Evolutionary conservation across 1,140 invertebrate genomes (phyloP).

Genomic region (Papilio helenus): DNA sequence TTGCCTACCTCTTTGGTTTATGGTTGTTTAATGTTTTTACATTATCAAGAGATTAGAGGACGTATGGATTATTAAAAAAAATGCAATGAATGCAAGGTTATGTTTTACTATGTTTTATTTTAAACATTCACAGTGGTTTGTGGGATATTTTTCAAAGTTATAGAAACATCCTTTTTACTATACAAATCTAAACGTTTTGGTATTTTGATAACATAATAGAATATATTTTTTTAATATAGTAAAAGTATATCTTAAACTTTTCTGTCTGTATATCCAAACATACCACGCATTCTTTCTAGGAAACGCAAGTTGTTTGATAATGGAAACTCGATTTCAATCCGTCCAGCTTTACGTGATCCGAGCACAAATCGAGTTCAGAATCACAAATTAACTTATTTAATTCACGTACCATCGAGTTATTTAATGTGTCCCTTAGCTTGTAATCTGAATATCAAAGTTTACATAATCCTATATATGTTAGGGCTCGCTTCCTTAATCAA

Average conservation of each 20-base stretch:
- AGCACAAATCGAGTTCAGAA: constrained; percentile 34
- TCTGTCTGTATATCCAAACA: not conserved
- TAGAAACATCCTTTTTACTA: not conserved
- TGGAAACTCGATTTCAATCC: constrained; percentile 37
- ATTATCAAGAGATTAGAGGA: not conserved
- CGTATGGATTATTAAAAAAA: not conserved
- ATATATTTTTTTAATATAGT: too few species aligned
- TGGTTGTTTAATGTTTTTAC: too few species aligned
- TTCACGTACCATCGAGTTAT: constrained; percentile 24
- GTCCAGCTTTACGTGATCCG: constrained; percentile 37
- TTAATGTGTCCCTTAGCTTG: constrained; percentile 1
- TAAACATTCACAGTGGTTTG: not conserved
- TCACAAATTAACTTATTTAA: constrained; percentile 13
- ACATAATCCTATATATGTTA: not conserved
- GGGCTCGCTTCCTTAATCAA: constrained; percentile 13
- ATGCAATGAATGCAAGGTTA: not conserved
- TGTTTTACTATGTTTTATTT: not conserved
- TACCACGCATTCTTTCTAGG: constrained; percentile 20
- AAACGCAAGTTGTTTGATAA: constrained; percentile 10
- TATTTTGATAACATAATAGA: too few species aligned
- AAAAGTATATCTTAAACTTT: not conserved
- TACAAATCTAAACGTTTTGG: too few species aligned
- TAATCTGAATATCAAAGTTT: constrained; percentile 18
- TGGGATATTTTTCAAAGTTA: not conserved
- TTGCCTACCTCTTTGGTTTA: too few species aligned